These are phyloP conservation scores for Pseudochirops corinnae DNA, from an alignment of 2,797 vertebrate species.

Conservation along the genomic window DNA sequence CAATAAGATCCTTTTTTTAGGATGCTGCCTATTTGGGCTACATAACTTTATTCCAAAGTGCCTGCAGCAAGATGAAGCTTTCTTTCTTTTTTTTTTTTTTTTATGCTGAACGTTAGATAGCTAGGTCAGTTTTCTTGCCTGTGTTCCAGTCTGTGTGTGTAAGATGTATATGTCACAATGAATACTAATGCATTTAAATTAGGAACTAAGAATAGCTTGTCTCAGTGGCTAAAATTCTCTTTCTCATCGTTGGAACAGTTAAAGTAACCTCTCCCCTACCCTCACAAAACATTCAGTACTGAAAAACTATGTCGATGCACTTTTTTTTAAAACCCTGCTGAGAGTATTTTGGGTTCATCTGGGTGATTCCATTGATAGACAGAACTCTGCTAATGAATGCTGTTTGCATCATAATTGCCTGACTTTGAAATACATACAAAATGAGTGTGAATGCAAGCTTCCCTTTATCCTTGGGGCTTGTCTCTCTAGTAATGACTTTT, in stretches of 20 bases:
- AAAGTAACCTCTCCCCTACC: neutral
- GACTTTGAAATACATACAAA: conserved; percentile 12
- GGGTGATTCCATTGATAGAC: conserved; percentile 18
- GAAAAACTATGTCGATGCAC: conserved; percentile 2
- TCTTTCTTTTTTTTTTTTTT: conserved; percentile 12
- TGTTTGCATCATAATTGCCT: neutral
- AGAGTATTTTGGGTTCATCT: conserved; percentile 34
- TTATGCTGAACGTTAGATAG: neutral
- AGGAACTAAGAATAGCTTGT: neutral
- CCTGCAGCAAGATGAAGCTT: neutral
- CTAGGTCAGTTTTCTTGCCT: neutral
- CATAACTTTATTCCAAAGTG: conserved; percentile 18
- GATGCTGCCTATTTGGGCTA: conserved; percentile 29
- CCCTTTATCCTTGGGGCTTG: neutral
- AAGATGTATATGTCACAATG: neutral
- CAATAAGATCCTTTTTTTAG: neutral
- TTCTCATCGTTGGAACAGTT: neutral
- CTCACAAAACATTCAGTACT: neutral
- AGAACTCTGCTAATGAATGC: conserved; percentile 14
- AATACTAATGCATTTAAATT: conserved; percentile 18
- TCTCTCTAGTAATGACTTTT: neutral
- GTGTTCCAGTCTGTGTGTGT: neutral
- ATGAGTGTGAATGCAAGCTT: neutral
- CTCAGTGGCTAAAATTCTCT: conserved; percentile 3
- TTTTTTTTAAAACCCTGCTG: neutral